A percentile compares a stretch with the other conserved stretches of the same genome.
Evolutionary conservation across 2,888 invertebrate species (phyloP).

Genomic region (Chydorus sphaericus): DNA sequence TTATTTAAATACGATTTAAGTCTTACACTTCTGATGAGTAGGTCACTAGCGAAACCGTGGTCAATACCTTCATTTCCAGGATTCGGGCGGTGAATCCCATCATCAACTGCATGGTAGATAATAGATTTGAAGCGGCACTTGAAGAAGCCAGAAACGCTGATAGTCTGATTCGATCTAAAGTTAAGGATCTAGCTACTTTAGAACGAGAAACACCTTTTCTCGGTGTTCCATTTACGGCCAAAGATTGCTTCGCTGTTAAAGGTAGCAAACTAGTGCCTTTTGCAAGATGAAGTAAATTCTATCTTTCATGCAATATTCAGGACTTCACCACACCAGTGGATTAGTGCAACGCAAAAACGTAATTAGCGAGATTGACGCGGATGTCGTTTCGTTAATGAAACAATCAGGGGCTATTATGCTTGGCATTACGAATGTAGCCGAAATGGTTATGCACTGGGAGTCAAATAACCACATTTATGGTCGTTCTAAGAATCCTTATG

Average conservation of each 20-base stretch:
- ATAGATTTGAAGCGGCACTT: constrained; percentile 61
- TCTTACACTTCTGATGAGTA: constrained; percentile 27
- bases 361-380: constrained; percentile 51
- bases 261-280: too few species aligned
- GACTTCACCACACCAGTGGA: constrained; percentile 67
- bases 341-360: constrained; percentile 46
- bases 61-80: constrained; percentile 62
- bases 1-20: constrained; percentile 17
- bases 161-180: constrained; percentile 44
- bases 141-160: constrained; percentile 66
- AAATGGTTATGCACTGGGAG: constrained; percentile 78
- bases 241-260: constrained; percentile 70
- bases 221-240: constrained; percentile 81
- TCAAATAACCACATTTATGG: constrained; percentile 64
- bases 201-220: constrained; percentile 61
- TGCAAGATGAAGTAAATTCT: too few species aligned
- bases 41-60: constrained; percentile 55
- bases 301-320: constrained; percentile 28
- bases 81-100: constrained; percentile 64
- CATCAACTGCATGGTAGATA: constrained; percentile 68
- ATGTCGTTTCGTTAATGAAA: constrained; percentile 43
- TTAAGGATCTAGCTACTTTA: constrained; percentile 43
- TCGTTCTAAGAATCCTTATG: constrained; percentile 67
- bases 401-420: constrained; percentile 65
- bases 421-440: constrained; percentile 70